These are phyloP conservation scores for Hypolimnas misippus DNA, from an alignment of 2,888 invertebrate genomes.

Conservation along the genomic window DNA sequence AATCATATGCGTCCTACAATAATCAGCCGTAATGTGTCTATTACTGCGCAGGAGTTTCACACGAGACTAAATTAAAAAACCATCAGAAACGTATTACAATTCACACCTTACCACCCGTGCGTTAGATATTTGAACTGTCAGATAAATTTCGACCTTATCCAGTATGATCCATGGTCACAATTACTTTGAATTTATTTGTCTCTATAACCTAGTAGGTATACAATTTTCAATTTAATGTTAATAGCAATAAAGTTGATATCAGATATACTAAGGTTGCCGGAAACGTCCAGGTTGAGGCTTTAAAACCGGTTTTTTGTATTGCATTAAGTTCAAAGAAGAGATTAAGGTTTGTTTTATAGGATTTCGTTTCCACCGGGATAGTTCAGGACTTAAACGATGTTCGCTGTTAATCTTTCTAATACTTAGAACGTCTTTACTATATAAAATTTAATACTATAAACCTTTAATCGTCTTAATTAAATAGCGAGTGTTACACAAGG, in stretches of 20 bases:
- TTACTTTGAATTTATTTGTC: constrained; percentile 27
- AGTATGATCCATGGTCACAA: constrained; percentile 29
- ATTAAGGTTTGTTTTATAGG: constrained; percentile 54
- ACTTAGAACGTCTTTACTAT: constrained; percentile 38
- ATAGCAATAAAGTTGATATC: constrained; percentile 39
- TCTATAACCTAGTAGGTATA: constrained; percentile 20
- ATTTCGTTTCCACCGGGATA: constrained; percentile 51
- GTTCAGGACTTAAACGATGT: constrained; percentile 41
- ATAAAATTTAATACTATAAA: constrained; percentile 36
- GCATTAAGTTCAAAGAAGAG: constrained; percentile 52
- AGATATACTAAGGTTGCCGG: constrained; percentile 35
- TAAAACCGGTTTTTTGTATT: constrained; percentile 48
- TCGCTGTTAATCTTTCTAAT: constrained; percentile 44
- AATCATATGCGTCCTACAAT: constrained; percentile 48
- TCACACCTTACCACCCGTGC: constrained; percentile 67
- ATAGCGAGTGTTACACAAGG: neutral
- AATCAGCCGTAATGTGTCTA: constrained; percentile 68
- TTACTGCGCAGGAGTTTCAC: constrained; percentile 77
- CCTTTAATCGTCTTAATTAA: too few relatives aligned
- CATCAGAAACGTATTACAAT: constrained; percentile 79
- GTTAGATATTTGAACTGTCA: constrained; percentile 27
- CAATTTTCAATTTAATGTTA: constrained; percentile 37
- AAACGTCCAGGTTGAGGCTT: constrained; percentile 38
- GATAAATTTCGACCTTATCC: constrained; percentile 42
- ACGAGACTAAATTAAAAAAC: constrained; percentile 78